Evolutionary conservation across 2,888 invertebrate species (phyloP), one percentile per base, ranked within the genome.

Genomic region (Melanchra persicariae): DNA sequence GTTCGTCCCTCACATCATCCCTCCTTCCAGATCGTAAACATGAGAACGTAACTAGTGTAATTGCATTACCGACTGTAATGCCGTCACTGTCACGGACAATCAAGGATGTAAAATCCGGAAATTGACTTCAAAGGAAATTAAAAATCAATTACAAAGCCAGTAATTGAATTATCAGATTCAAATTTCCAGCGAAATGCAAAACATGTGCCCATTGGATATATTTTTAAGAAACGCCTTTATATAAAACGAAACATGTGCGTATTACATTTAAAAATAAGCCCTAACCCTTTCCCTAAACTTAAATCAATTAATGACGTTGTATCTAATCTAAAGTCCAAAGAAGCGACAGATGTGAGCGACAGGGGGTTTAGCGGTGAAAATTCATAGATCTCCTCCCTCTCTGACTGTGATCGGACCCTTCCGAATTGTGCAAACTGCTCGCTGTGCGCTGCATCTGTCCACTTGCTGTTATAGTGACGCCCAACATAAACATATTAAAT

Each of bases 261-360:
- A 82, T 82, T 83, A 84, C 86, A 88, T 89, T 87, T 75, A 79
- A 85, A 85, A 87, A 82, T 89, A 90, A 91, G 90, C 90, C 87
- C 87, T 89, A 93, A 93, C 93, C 94, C 93, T 93, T 92, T 90
- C 88, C 82, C 85, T 87, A 83, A 81, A 85, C 61, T 83, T 84
- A 91, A 95, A 95, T 95, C 95, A 95, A 95, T 95, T 94, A 95
- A 94, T 94, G 92, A 90, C 91, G 89, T 90, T 92, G 93, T 92
- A 91, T 93, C 93, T 95, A 94, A 95, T 94, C 93, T 93, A 79
- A 82, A 82, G 87, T 86, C 88, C 90, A 91, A 91, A 85, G 85
- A 90, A 87, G 91, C 93, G 94, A 95, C 95, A 95, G 95, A 95
- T 95, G 95, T 92, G 93, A 89, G 86, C 92, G 92, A 92, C 93